Evolutionary conservation across 2,888 invertebrate species (phyloP).

Genomic region (Ichneumoninae sp.): DNA sequence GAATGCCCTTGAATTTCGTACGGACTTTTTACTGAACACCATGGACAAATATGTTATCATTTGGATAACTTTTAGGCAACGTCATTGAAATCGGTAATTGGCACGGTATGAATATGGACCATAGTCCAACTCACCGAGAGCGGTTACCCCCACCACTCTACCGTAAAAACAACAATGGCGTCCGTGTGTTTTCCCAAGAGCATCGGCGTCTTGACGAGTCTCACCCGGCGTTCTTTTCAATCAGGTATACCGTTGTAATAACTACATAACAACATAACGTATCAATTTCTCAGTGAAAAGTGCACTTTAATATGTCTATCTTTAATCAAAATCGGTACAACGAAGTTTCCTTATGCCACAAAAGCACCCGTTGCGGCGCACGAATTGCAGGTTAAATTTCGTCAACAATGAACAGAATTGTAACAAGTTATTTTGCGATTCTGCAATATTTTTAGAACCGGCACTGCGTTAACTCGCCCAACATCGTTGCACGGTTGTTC

Average conservation of each 20-base stretch:
- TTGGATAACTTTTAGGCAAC: too few relatives aligned
- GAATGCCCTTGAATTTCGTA: too few relatives aligned
- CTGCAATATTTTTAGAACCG: background rate
- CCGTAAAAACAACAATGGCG: conserved; percentile 43
- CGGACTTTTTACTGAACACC: too few relatives aligned
- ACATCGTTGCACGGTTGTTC: background rate
- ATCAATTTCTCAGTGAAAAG: background rate
- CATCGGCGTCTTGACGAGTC: conserved; percentile 47
- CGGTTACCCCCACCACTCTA: background rate
- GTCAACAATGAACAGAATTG: background rate
- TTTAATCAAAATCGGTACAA: background rate
- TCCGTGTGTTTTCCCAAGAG: conserved; percentile 31
- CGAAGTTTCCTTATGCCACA: background rate
- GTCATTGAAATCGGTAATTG: too few relatives aligned
- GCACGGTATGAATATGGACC: too few relatives aligned
- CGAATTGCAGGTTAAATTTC: conserved; percentile 7
- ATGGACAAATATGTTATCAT: too few relatives aligned
- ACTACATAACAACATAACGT: conserved; percentile 25
- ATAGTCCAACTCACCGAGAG: background rate
- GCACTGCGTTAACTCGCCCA: background rate
- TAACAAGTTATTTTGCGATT: background rate
- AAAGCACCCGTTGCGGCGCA: background rate
- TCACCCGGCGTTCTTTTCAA: conserved; percentile 62
- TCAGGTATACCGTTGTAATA: conserved; percentile 63
- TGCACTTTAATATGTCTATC: background rate